These are phyloP conservation scores for Biston betularia DNA, from an alignment of 2,888 invertebrate genomes.

Conservation along the genomic window DNA sequence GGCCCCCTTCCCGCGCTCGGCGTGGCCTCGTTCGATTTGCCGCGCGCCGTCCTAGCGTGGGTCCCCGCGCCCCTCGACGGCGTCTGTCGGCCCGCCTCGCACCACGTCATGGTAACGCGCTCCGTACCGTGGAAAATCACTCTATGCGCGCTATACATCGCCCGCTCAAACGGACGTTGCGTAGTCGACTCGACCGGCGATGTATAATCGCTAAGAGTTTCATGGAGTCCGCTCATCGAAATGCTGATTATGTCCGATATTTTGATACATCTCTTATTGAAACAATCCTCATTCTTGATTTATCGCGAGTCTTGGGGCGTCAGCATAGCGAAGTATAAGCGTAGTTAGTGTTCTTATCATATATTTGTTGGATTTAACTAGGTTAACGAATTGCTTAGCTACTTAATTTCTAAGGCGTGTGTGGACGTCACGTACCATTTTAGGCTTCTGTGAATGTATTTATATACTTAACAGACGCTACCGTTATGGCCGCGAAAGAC, in stretches of 20 bases:
- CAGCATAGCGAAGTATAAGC: conserved; percentile 50
- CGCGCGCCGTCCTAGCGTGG: conserved; percentile 68
- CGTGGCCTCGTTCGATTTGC: conserved; percentile 85
- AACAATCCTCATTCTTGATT: conserved; percentile 64
- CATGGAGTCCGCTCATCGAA: conserved; percentile 52
- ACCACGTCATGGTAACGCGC: conserved; percentile 75
- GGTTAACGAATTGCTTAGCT: conserved; percentile 37
- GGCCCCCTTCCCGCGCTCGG: conserved; percentile 58
- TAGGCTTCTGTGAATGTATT: conserved; percentile 32
- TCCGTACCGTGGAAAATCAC: conserved; percentile 71
- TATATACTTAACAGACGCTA: conserved; percentile 20
- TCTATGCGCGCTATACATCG: conserved; percentile 69
- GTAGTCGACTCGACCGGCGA: conserved; percentile 51
- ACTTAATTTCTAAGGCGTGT: conserved; percentile 35
- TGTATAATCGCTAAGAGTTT: conserved; percentile 54
- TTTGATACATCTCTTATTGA: conserved; percentile 69
- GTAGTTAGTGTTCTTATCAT: conserved; percentile 15
- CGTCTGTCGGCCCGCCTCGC: conserved; percentile 62
- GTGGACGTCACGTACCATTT: conserved; percentile 29
- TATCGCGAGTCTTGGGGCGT: conserved; percentile 65
- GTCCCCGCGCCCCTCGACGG: conserved; percentile 59
- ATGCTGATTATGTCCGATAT: conserved; percentile 59
- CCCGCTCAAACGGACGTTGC: conserved; percentile 49
- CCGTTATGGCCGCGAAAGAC: conserved; percentile 35
- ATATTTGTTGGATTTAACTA: conserved; percentile 29